These are phyloP conservation scores for Piaya cayana DNA, from an alignment of 2,113 vertebrate species.

Conservation along the genomic window DNA sequence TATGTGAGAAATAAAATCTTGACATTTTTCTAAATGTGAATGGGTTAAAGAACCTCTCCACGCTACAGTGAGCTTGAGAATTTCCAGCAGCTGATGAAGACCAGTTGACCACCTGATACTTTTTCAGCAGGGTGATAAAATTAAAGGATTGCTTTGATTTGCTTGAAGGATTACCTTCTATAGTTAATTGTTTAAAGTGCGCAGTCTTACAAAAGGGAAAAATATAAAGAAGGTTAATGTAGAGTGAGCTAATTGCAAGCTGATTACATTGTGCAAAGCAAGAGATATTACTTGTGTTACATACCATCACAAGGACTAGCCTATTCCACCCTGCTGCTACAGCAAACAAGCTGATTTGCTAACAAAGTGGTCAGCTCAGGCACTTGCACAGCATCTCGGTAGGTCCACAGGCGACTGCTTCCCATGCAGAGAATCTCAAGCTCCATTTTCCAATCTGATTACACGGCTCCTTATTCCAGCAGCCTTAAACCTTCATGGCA, in stretches of 20 bases:
- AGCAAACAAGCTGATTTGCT: constrained; percentile 81
- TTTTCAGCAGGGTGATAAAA: constrained; percentile 83
- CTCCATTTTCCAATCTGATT: constrained; percentile 86
- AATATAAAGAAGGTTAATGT: constrained; percentile 75
- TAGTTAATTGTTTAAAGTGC: constrained; percentile 78
- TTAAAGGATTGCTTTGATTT: constrained; percentile 83
- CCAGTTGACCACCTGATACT: constrained; percentile 82
- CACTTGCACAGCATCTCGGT: constrained; percentile 77
- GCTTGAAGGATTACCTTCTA: constrained; percentile 78
- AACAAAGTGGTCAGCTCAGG: constrained; percentile 81
- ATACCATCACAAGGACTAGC: constrained; percentile 77
- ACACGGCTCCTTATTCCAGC: constrained; percentile 84
- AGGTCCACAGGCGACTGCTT: constrained; percentile 80
- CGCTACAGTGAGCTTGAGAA: constrained; percentile 71
- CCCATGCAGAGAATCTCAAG: constrained; percentile 76
- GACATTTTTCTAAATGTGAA: constrained; percentile 71
- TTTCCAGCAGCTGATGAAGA: constrained; percentile 76
- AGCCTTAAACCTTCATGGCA: constrained; percentile 89
- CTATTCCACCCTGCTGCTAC: constrained; percentile 76
- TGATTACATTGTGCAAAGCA: constrained; percentile 76
- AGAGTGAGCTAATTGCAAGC: constrained; percentile 79
- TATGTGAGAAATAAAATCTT: constrained; percentile 60
- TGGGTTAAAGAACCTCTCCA: constrained; percentile 71
- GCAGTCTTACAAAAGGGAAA: constrained; percentile 62
- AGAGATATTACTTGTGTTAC: constrained; percentile 79